Evolutionary conservation across 2,888 invertebrate genomes (phyloP), one percentile per base, ranked within the genome.

Genomic region (Trissolcus brochymenae): DNA sequence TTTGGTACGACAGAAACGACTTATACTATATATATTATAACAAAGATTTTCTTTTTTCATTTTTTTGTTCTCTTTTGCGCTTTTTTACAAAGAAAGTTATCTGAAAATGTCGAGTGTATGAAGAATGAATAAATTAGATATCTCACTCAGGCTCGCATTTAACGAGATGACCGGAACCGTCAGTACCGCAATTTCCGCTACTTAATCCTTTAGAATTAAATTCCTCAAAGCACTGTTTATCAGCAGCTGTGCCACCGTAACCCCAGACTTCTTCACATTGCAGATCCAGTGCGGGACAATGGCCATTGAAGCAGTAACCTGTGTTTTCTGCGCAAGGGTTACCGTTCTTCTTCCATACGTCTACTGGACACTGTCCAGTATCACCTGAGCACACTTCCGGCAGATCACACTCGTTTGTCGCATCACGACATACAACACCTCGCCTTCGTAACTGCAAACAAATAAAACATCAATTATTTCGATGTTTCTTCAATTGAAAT

Each of bases 241-340:
- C 96, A 2, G 95, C 97, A 0, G 95, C 94, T 54, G 92, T 90
- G 0, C 96, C 94, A 11, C 95, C 95, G 82, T 94, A 93, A 21
- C 98, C 98, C 99, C 99, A 99, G 82, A 99, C 95, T 80, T 93
- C 92, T 87, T 95, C 94, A 88, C 99, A 99, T 89, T 99, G 98
- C 50, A 94, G 90, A 78, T 94, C 92, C 72, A 96, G 90, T 17
- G 97, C 96, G 25, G 98, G 97, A 87, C 98, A 98, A 77, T 94
- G 92, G 1, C 98, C 98, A 83, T 95, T 94, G 91, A 96, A 97
- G 90, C 98, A 98, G 90, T 94, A 95, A 13, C 97, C 96, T 68
- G 91, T 91, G 80, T 92, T 90, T 75, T 90, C 89, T 57, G 90
- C 94, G 87, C 99, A 99, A 0, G 94, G 92, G 75, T 94, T 94